These are phyloP conservation scores for Phyllostomus discolor DNA, from an alignment of 2,113 vertebrate species.

Conservation along the genomic window DNA sequence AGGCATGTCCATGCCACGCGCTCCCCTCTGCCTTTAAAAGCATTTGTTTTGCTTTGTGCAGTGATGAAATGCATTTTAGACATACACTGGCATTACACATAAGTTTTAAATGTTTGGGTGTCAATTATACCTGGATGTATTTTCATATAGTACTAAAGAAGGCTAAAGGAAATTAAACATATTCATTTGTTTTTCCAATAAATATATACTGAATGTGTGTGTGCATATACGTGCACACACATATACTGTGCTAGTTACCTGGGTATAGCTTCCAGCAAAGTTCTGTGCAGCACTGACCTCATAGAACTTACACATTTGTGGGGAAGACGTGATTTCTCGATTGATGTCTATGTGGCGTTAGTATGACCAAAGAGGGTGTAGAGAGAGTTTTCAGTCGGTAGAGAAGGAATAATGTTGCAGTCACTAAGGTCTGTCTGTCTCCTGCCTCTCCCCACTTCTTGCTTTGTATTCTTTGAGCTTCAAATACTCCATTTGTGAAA, in stretches of 20 bases:
- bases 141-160: neutral
- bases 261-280: neutral
- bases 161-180: neutral
- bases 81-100: neutral
- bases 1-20: neutral
- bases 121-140: neutral
- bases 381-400: neutral
- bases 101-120: neutral
- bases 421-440: neutral
- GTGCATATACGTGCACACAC: no score
- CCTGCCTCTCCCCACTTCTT: neutral
- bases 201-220: neutral
- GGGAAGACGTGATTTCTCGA: fast-evolving
- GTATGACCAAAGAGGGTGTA: neutral
- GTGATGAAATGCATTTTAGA: neutral
- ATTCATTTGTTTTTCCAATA: neutral
- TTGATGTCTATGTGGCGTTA: neutral
- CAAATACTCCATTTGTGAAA: neutral
- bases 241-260: neutral
- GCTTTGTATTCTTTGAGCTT: neutral
- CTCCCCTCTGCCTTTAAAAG: neutral
- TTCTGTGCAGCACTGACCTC: neutral
- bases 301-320: fast-evolving
- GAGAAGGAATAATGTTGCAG: neutral
- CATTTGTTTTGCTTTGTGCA: neutral